Evolutionary conservation across 1,140 invertebrate species (phyloP).

Genomic region (Scylla paramamosain): DNA sequence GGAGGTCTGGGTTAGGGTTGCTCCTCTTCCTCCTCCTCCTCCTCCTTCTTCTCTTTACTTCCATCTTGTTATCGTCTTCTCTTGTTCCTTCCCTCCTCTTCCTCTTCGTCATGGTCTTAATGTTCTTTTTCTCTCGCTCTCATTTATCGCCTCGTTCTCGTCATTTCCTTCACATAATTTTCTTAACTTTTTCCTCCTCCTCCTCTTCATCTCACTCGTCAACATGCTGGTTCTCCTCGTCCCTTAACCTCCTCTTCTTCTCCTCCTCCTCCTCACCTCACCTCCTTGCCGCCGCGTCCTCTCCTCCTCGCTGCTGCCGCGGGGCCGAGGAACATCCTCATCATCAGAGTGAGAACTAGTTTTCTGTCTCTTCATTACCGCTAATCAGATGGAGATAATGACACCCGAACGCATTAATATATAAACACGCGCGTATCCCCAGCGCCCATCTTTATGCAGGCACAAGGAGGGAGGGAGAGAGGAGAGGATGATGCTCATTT

Average conservation of each 20-base stretch:
- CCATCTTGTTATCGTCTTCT: background rate
- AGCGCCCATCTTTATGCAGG: background rate
- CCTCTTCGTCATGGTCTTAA: background rate
- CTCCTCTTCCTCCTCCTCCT: background rate
- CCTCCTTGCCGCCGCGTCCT: too few species aligned
- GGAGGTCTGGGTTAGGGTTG: background rate
- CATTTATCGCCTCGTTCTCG: background rate
- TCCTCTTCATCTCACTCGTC: background rate
- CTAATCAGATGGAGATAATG: constrained; percentile 14
- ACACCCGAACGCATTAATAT: constrained; percentile 22
- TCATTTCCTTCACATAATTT: background rate
- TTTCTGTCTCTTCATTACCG: constrained; percentile 13
- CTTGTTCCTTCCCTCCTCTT: background rate
- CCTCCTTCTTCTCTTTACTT: background rate
- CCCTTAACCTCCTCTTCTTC: background rate
- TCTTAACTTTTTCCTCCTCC: background rate
- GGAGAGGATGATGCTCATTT: background rate
- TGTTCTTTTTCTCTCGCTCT: background rate
- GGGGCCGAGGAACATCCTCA: constrained; percentile 9
- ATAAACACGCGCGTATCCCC: background rate
- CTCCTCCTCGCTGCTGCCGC: background rate
- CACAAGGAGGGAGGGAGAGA: background rate
- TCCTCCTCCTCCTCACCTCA: too few species aligned
- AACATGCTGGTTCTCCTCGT: background rate
- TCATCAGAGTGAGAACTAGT: constrained; percentile 22